Base-by-base conservation (phyloP, 2,113 vertebrate species). In the Mastomys natalensis region DNA sequence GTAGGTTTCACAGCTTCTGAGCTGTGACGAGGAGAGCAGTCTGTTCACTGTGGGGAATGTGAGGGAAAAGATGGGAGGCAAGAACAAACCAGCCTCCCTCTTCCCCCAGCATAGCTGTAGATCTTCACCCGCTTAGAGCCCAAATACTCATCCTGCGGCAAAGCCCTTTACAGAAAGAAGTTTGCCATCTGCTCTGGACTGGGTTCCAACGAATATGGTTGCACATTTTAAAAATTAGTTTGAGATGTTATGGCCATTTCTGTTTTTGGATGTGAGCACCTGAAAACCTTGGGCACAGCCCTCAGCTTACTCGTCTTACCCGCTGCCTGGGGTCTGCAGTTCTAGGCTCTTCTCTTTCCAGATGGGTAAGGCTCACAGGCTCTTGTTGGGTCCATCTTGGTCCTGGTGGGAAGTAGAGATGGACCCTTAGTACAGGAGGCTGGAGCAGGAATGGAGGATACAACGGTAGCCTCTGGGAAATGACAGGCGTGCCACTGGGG, bases 391-490 rank as follows among this genome's bases (percentile, higher is more conserved):
- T 34, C 7, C 51, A 29, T 11, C 15, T 3, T 12, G 24, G 40
- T 26, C 34, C 70, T 60, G 55, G 21, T 40, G 13, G 9, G 48
- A 26, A 53, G 43, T 31, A 13, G 10, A 37, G 62, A 48, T 34
- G 2, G 19, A 68, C 34, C 8, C 8, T 37, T 9, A 43, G 29
- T 29, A 34, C 40, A 21, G n/a, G 58, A 58, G n/a, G 43, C 21
- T 66, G 64, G 62, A 66, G 55, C 15, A 16, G 11, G 53, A 26
- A 11, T 21, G 60, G 8, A 1, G 16, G 66, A 13, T 3, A 12
- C 24, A 1, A 45, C 26, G 8, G 45, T 12, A 73, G 43, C 13
- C 0, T 2, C 19, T 2, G 17, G 2, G 68, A n/a, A n/a, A n/a
- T n/a, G n/a, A n/a, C n/a, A n/a, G n/a, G n/a, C n/a, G n/a, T n/a